phyloP scores from a whole-genome alignment of 2,113 vertebrate species.

The Hydrolagus affinis region DNA sequence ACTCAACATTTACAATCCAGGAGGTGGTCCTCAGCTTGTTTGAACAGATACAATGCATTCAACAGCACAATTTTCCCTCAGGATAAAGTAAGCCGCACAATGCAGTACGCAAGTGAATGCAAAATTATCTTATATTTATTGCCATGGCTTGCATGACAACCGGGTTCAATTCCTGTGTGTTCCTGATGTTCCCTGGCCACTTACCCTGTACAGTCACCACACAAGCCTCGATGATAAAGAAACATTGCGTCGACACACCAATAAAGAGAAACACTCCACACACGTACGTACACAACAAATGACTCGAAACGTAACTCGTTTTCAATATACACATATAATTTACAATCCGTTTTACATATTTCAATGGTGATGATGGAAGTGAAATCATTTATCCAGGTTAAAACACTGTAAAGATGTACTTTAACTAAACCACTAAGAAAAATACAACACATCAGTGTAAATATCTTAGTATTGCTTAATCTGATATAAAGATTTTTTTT shows the following conservation, averaged over 20 bases:
- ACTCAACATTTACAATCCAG: too few species aligned
- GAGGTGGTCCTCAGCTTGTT: too few species aligned
- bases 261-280: not conserved
- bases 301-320: not conserved
- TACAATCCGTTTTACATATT: constrained; percentile 1
- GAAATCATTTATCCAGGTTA: not conserved
- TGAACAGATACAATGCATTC: not conserved
- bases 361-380: not conserved
- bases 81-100: not conserved
- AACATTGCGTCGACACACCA: not conserved
- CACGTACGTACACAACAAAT: not conserved
- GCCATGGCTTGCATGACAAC: not conserved
- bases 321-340: constrained; percentile 3
- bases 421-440: not conserved
- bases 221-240: constrained; percentile 1
- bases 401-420: constrained; percentile 7
- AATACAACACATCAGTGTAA: not conserved
- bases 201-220: not conserved
- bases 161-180: constrained; percentile 5
- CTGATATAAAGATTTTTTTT: not conserved
- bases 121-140: constrained; percentile 27
- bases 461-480: constrained; percentile 30
- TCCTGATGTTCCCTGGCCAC: not conserved
- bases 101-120: constrained; percentile 14
- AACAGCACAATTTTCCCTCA: not conserved